Evolutionary conservation across 2,797 vertebrate species (phyloP).

Genomic region (Podargus strigoides): DNA sequence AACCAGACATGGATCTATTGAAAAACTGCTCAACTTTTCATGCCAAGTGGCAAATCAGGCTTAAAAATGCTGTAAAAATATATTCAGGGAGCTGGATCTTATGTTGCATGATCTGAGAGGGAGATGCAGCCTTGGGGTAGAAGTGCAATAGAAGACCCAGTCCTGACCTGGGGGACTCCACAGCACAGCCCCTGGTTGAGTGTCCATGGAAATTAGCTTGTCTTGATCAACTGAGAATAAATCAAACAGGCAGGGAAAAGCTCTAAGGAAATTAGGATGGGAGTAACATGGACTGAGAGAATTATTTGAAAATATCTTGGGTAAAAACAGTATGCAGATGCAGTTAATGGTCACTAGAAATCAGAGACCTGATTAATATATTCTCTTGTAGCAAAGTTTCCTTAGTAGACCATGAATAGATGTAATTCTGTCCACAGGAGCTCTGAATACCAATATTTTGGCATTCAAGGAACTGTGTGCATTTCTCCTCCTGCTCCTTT

Average conservation of each 20-base stretch:
- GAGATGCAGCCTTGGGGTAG: not conserved
- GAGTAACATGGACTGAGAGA: not conserved
- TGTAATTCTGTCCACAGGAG: not conserved
- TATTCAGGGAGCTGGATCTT: not conserved
- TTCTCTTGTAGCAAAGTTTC: not conserved
- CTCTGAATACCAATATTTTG: not conserved
- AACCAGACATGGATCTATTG: not conserved
- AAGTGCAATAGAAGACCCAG: not conserved
- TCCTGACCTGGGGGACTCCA: not conserved
- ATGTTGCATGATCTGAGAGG: accelerated
- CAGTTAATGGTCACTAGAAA: not conserved
- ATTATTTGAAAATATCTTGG: not conserved
- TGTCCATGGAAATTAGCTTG: not conserved
- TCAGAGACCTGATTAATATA: not conserved
- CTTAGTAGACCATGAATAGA: not conserved
- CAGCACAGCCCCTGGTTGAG: not conserved
- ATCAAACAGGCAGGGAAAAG: not conserved
- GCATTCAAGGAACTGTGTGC: not conserved
- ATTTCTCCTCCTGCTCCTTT: conserved; percentile 7
- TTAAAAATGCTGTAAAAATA: not conserved
- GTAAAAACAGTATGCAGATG: not conserved
- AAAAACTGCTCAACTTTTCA: not conserved
- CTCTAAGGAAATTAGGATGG: not conserved
- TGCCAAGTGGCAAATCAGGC: not conserved
- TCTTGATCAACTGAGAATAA: not conserved